Evolutionary conservation across 2,113 vertebrate species (phyloP).

Genomic region (Antechinus flavipes): DNA sequence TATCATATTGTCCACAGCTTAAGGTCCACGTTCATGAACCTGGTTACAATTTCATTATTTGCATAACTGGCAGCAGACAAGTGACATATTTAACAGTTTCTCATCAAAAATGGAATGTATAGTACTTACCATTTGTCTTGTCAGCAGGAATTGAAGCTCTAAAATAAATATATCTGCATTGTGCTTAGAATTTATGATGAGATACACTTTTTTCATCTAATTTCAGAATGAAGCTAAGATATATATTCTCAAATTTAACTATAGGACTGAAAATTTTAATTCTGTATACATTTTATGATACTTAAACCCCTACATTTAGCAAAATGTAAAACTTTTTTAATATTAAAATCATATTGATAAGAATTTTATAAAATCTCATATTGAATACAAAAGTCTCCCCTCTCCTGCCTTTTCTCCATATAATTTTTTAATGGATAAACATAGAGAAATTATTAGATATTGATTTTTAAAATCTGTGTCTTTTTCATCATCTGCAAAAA

Average conservation of each 20-base stretch:
- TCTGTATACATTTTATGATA: background rate
- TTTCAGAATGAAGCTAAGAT: background rate
- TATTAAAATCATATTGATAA: background rate
- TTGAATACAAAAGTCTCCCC: background rate
- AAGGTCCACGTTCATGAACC: background rate
- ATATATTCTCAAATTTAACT: background rate
- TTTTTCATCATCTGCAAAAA: background rate
- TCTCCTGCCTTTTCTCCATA: background rate
- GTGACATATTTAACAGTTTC: slow-evolving; percentile 16
- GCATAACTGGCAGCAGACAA: background rate
- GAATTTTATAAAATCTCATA: background rate
- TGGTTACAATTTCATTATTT: background rate
- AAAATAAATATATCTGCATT: background rate
- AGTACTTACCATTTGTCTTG: background rate
- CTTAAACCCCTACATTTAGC: background rate
- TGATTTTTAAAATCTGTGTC: background rate
- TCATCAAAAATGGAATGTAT: background rate
- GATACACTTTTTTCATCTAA: background rate
- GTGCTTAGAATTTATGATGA: background rate
- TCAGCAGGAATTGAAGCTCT: slow-evolving; percentile 8
- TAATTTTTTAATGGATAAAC: background rate
- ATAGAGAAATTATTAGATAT: background rate
- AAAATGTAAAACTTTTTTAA: background rate
- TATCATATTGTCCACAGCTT: background rate
- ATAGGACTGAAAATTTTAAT: background rate